Base-by-base conservation (phyloP, 1,140 invertebrate genomes). In the Atta colombica region DNA sequence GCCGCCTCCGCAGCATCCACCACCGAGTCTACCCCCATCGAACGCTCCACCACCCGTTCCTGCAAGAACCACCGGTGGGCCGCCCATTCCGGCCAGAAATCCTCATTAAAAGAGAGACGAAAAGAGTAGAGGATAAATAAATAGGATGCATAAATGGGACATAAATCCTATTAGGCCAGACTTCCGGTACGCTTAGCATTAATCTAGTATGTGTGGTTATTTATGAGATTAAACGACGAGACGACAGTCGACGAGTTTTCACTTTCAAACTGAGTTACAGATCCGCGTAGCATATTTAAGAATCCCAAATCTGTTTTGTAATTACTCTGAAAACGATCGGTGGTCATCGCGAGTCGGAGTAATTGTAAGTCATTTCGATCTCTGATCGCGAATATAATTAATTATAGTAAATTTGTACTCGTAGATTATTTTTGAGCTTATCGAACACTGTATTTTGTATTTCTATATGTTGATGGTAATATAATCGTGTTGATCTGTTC, bases 81-180 rank as follows among this genome's bases (percentile, higher is more conserved):
- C 97, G 75, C 97, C 97, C 0, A 95, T 97, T 92, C 97, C 97
- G n/a, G 96, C 97, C 53, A 95, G 97, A 87, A 95, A 95, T 93
- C 94, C 90, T 49, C 94, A 95, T 85, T 95, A 94, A 90, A n/a
- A 39, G 10, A 61, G 35, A 28, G 25, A 74, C 12, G 65, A 72
- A 45, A 25, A 45, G 10, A 45, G 14, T 28, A 81, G 31, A 21
- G 21, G 21, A 21, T 21, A 0, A 0, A 21, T 21, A 21, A 21
- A 69, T n/a, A 28, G 25, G 7, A 25, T 14, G 21, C 60, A 65
- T 65, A 63, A 35, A 31, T 65, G 61, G 7, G 25, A 31, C 61
- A 18, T 1, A 45, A 21, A 68, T 69, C 39, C 21, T 69, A n/a
- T 69, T 49, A 69, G 66, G 66, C 66, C 31, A 81, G 65, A 49